phyloP scores from a whole-genome alignment of 1,140 invertebrate species.

The Drosophila pseudoananassae region DNA sequence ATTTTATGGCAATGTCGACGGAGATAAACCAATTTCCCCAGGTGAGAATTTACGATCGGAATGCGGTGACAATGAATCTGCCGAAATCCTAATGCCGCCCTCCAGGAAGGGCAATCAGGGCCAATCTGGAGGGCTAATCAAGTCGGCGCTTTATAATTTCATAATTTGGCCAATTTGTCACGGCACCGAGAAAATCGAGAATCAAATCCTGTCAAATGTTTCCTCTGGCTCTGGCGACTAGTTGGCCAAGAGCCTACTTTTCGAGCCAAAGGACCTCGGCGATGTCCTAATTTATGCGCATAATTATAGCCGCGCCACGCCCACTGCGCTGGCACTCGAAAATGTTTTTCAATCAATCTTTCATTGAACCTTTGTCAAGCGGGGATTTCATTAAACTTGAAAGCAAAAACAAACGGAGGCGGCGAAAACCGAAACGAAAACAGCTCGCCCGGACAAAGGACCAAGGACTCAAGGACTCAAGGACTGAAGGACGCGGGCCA shows the following conservation, averaged over 20 bases:
- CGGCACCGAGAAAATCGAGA: neutral
- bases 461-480: constrained; percentile 1
- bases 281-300: constrained; percentile 72
- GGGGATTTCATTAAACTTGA: constrained; percentile 74
- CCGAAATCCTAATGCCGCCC: constrained; percentile 31
- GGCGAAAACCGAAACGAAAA: constrained; percentile 7
- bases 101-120: constrained; percentile 51
- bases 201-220: constrained; percentile 1
- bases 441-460: neutral
- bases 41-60: constrained; percentile 68
- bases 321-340: constrained; percentile 57
- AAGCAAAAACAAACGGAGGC: constrained; percentile 40
- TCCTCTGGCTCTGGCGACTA: constrained; percentile 11
- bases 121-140: constrained; percentile 61
- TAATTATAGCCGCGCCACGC: constrained; percentile 70
- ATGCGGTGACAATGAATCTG: constrained; percentile 52
- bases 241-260: constrained; percentile 4
- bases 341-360: constrained; percentile 77
- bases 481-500: neutral
- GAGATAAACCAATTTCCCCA: constrained; percentile 61
- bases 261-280: constrained; percentile 10
- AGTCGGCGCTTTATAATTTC: constrained; percentile 68
- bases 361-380: constrained; percentile 77
- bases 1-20: constrained; percentile 48
- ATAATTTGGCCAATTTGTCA: constrained; percentile 67